Conservation (phyloP, 92 coral and sea anemone genomes). For the Palythoa grandiflora region DNA sequence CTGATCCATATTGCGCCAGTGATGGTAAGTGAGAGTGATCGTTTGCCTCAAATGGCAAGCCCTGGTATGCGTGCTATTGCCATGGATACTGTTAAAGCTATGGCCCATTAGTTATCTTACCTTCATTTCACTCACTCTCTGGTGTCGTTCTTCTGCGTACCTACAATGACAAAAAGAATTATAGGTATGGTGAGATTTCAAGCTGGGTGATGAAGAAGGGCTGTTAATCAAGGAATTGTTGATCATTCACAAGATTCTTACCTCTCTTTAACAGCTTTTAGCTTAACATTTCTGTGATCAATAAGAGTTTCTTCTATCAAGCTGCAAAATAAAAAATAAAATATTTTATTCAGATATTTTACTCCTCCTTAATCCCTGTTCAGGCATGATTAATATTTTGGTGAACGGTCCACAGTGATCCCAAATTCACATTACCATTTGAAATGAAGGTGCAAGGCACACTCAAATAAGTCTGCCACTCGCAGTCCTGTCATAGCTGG, state of each 20-base stretch:
- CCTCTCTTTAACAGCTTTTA: slow-evolving; percentile 98
- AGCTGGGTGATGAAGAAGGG: neutral
- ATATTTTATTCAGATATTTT: neutral
- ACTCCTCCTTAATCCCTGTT: too few species aligned
- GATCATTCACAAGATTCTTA: slow-evolving; percentile 19
- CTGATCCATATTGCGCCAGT: too few species aligned
- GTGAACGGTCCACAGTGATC: too few species aligned
- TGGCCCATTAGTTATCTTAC: slow-evolving; percentile 33
- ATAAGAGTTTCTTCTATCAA: slow-evolving; percentile 83
- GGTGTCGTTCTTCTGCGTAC: slow-evolving; percentile 84
- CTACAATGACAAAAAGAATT: slow-evolving; percentile 45
- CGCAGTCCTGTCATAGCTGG: slow-evolving; percentile 75
- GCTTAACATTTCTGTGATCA: slow-evolving; percentile 90
- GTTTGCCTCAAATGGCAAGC: too few species aligned
- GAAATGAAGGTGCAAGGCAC: slow-evolving; percentile 73
- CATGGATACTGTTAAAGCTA: neutral
- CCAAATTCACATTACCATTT: slow-evolving; percentile 68
- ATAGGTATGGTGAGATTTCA: neutral
- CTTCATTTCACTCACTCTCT: slow-evolving; percentile 91
- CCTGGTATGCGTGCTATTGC: neutral
- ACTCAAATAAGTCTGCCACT: slow-evolving; percentile 67
- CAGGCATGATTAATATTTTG: too few species aligned
- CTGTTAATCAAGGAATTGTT: neutral
- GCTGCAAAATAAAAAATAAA: slow-evolving; percentile 55
- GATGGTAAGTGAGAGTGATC: too few species aligned